phyloP scores from a whole-genome alignment of 2,113 vertebrate species.

The Ophiodon elongatus region DNA sequence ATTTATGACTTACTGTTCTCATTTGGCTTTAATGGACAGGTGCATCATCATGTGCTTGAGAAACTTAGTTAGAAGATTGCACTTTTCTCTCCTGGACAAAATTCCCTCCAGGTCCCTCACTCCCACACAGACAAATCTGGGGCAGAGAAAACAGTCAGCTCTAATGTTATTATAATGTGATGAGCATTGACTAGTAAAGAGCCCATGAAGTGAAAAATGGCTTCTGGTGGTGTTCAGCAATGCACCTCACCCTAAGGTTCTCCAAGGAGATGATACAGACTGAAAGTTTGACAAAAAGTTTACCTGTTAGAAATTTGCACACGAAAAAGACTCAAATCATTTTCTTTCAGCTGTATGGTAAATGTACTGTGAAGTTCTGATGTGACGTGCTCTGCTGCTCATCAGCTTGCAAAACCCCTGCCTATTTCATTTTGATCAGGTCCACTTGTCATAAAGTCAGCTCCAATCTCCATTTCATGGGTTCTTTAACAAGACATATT shows the following conservation, averaged over 20 bases:
- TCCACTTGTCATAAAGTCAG: slow-evolving; percentile 61
- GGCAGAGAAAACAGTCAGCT: slow-evolving; percentile 55
- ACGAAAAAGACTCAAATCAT: slow-evolving; percentile 7
- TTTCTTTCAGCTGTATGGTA: slow-evolving; percentile 29
- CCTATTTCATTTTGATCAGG: slow-evolving; percentile 60
- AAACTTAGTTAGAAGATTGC: slow-evolving; percentile 53
- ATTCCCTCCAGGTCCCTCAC: slow-evolving; percentile 53
- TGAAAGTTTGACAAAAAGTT: slow-evolving; percentile 53
- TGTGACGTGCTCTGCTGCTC: slow-evolving; percentile 38
- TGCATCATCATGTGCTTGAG: slow-evolving; percentile 58
- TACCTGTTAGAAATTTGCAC: slow-evolving; percentile 35
- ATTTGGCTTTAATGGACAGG: slow-evolving; percentile 63
- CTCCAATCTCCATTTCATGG: slow-evolving; percentile 66
- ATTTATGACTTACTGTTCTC: slow-evolving; percentile 50
- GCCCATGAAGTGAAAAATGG: slow-evolving; percentile 56
- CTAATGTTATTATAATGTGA: slow-evolving; percentile 68
- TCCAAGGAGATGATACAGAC: slow-evolving; percentile 36
- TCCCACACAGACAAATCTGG: slow-evolving; percentile 63
- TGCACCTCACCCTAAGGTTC: slow-evolving; percentile 23
- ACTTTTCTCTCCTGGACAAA: slow-evolving; percentile 53
- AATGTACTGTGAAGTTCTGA: slow-evolving; percentile 58
- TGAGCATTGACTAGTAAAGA: slow-evolving; percentile 67
- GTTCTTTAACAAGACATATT: slow-evolving; percentile 60
- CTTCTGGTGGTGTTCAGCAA: slow-evolving; percentile 43
- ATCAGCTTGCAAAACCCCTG: slow-evolving; percentile 46